Evolutionary conservation across 2,888 invertebrate species (phyloP).

Genomic region (Blastobasis lacticolella): DNA sequence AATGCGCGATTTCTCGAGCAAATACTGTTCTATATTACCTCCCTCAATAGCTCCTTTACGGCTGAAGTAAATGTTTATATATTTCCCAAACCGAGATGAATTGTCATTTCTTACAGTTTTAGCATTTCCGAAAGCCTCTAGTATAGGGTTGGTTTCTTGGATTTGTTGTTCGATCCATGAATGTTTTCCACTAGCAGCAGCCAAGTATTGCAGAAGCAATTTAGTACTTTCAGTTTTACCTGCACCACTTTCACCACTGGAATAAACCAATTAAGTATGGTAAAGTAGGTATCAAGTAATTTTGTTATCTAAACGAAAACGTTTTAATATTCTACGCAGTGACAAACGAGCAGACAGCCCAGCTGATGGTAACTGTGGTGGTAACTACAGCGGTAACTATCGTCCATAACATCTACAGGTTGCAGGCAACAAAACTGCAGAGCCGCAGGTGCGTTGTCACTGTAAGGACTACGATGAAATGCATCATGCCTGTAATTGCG

Average conservation of each 20-base stretch:
- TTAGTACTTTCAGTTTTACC: conserved; percentile 98
- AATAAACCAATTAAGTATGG: conserved; percentile 15
- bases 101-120: conserved; percentile 97
- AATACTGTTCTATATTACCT: conserved; percentile 94
- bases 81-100: conserved; percentile 96
- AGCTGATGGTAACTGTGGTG: no score
- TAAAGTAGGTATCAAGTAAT: no score
- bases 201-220: conserved; percentile 92
- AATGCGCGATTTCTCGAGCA: conserved; percentile 94
- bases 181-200: conserved; percentile 94
- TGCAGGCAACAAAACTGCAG: no score
- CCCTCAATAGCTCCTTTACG: conserved; percentile 90
- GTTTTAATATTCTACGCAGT: no score
- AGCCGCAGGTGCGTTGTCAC: no score
- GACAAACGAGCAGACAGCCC: no score
- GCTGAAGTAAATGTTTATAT: conserved; percentile 92
- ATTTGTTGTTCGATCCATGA: conserved; percentile 99
- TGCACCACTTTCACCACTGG: conserved; percentile 95
- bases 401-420: no score
- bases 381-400: no score
- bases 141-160: conserved; percentile 95
- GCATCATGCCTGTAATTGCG: neutral
- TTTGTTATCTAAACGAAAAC: no score
- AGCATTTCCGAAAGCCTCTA: conserved; percentile 98
- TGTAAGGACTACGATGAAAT: no score